Evolutionary conservation across 1,140 invertebrate species (phyloP), one percentile per base, ranked within the genome.

Genomic region (Formica selysi): DNA sequence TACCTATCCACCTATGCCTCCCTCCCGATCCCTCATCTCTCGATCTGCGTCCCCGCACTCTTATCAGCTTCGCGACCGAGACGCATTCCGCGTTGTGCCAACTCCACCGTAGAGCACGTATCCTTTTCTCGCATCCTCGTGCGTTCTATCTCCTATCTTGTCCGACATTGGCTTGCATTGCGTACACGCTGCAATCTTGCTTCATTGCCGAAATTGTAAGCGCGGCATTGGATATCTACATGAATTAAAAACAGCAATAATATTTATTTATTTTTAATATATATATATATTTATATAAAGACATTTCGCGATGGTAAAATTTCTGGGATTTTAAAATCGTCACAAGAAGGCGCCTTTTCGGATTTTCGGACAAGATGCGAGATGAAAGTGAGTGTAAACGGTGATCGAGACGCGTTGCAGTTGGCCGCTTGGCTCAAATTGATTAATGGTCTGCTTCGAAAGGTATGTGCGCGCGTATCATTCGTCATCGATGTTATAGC

Each of bases 401-500:
- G 6, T 54, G 54, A 36, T 62, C 68, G 38, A 32, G 26, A 44
- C 67, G 32, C 67, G 54, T 44, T 73, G 19, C 38, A 44, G 67
- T 76, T 85, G 62, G 76, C 79, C 61, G 22, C 11, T 36, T 5
- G 48, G 19, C 7, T 16, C 51, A 11, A 62, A 36, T 90, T 90
- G 89, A 90, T 90, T 90, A 90, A 90, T 90, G 88, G 65, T 57
- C 19, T 13, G 19, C 61, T 76, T 41, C 51, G 38, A 65, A 29
- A 65, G 74, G 59, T 48, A 78, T 78, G 76, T 32, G 54, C 38
- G 38, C 86, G 71, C 84, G 74, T 89, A 90, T 89, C 88, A 87
- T 90, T 90, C 89, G 79, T 90, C 89, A 90, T 89, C 80, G 85
- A 86, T 67, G 89, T 71, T 89, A 76, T 32, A 74, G 29, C 76